These are phyloP conservation scores for Murina feae DNA, from an alignment of 2,113 vertebrate species.

Conservation along the genomic window DNA sequence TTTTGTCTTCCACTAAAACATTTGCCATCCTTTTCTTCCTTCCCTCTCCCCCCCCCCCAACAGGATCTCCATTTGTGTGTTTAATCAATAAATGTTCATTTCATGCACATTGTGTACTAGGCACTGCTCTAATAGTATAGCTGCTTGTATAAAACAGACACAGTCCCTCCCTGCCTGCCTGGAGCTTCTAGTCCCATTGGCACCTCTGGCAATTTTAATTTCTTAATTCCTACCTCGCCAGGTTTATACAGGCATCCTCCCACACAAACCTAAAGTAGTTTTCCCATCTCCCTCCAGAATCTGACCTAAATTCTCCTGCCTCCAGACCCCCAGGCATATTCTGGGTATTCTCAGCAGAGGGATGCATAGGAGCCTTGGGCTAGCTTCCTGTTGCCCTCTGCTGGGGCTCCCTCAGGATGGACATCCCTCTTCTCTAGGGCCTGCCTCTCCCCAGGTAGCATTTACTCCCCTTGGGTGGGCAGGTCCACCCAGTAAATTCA, in stretches of 20 bases:
- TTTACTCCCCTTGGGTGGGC: neutral
- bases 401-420: neutral
- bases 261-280: neutral
- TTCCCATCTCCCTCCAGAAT: neutral
- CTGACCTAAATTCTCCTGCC: neutral
- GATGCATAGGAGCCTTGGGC: neutral
- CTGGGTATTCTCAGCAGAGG: neutral
- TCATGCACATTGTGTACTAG: neutral
- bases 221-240: neutral
- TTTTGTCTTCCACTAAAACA: neutral
- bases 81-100: neutral
- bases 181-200: neutral
- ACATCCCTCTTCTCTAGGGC: neutral
- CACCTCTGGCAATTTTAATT: neutral
- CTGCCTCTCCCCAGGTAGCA: neutral
- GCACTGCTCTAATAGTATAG: neutral
- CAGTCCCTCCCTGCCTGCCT: neutral
- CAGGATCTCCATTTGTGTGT: neutral
- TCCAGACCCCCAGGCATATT: neutral
- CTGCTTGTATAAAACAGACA: neutral
- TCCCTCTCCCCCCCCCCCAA: neutral
- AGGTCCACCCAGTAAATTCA: neutral
- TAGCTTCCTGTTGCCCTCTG: slow-evolving; percentile 40
- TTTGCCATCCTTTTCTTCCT: neutral
- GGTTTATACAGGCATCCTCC: neutral